These are phyloP conservation scores for Sesamia inferens DNA, from an alignment of 2,888 invertebrate species.

Conservation along the genomic window DNA sequence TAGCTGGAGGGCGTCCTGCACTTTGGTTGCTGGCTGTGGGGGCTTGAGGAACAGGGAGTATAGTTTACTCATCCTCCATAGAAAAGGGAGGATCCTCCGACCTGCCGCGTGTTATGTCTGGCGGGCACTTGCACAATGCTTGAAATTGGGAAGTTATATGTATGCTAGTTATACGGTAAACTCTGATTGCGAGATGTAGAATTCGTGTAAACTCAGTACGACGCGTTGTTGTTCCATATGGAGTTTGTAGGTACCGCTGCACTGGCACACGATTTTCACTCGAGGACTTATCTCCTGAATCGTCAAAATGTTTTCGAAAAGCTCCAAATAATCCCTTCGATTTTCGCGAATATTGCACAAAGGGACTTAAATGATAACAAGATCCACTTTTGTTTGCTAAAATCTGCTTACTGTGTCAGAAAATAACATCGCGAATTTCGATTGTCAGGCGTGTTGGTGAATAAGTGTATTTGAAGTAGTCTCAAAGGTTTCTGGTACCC, in stretches of 20 bases:
- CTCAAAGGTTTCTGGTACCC: background rate
- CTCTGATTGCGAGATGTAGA: too few relatives aligned
- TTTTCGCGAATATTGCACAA: background rate
- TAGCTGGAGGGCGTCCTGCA: background rate
- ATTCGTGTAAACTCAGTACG: too few relatives aligned
- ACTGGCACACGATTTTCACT: background rate
- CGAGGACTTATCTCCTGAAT: background rate
- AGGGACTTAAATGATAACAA: background rate
- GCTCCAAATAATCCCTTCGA: background rate
- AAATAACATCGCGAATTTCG: slow-evolving; percentile 12
- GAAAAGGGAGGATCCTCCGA: too few relatives aligned
- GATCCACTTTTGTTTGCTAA: background rate
- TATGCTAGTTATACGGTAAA: too few relatives aligned
- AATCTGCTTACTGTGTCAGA: slow-evolving; percentile 4
- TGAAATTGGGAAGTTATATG: too few relatives aligned
- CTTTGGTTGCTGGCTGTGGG: background rate
- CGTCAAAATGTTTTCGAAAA: background rate
- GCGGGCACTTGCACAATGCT: too few relatives aligned
- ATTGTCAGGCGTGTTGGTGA: slow-evolving; percentile 23
- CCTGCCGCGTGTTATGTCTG: too few relatives aligned
- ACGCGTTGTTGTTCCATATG: too few relatives aligned
- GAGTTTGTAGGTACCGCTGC: too few relatives aligned
- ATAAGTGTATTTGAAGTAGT: slow-evolving; percentile 30
- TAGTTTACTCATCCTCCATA: too few relatives aligned
- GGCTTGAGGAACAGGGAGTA: too few relatives aligned